Conservation (phyloP, 2,113 vertebrate species). For the Rhynchomys soricoides region DNA sequence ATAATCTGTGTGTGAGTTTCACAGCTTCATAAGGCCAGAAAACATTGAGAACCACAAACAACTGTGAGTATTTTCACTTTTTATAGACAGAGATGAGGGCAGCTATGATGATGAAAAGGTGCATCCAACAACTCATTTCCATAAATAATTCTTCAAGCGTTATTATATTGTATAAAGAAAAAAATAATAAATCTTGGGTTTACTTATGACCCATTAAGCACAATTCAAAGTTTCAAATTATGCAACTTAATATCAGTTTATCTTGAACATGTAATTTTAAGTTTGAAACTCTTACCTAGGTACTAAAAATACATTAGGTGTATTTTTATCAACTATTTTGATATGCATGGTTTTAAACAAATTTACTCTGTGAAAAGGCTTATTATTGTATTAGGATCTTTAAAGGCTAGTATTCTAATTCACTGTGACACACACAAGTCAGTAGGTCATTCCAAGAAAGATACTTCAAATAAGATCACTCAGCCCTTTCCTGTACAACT, state of each 20-base stretch:
- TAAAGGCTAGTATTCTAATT: background rate
- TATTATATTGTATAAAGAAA: background rate
- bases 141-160: background rate
- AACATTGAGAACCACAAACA: background rate
- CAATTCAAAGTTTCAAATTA: background rate
- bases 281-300: background rate
- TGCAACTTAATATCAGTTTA: background rate
- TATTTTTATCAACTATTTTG: background rate
- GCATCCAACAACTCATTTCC: background rate
- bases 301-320: background rate
- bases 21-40: background rate
- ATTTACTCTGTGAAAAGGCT: background rate
- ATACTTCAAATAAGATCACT: background rate
- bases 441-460: background rate
- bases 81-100: background rate
- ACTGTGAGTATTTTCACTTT: constrained; percentile 3
- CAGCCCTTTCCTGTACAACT: no score
- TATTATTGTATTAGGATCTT: background rate
- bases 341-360: background rate
- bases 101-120: background rate
- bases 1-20: background rate
- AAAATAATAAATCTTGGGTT: background rate
- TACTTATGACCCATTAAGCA: background rate
- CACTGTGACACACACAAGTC: background rate
- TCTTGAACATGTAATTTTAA: background rate